Conservation (phyloP, 2,113 vertebrate species). For the Ellobius talpinus region DNA sequence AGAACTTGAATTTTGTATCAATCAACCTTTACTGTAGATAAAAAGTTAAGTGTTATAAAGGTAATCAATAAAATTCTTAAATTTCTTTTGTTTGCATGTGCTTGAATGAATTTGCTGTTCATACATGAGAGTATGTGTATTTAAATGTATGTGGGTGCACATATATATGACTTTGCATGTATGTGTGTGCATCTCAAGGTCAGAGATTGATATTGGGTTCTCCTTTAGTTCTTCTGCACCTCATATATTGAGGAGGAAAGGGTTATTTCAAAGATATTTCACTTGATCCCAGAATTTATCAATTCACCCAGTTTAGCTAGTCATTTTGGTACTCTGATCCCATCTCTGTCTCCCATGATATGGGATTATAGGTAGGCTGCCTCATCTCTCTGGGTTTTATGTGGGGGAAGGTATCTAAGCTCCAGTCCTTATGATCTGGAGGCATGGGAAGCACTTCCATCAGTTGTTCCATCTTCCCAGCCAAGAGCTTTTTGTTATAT, state of each 20-base stretch:
- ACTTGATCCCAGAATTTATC: background rate
- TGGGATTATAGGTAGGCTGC: background rate
- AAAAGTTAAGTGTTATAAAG: background rate
- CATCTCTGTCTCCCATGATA: background rate
- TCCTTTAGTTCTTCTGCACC: background rate
- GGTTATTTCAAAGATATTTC: background rate
- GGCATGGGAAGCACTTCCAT: background rate
- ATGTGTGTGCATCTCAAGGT: background rate
- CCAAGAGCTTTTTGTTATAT: background rate
- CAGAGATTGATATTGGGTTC: background rate
- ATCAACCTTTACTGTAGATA: background rate
- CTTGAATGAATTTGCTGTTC: background rate
- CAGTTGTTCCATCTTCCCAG: background rate
- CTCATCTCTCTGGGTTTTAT: background rate
- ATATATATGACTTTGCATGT: background rate
- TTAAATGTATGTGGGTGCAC: background rate
- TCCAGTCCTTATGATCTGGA: background rate
- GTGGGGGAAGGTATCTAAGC: background rate
- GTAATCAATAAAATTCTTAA: background rate
- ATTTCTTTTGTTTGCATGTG: background rate
- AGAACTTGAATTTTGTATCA: background rate
- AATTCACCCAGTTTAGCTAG: background rate
- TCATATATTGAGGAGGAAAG: background rate
- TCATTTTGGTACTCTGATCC: background rate
- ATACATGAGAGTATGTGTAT: background rate